A percentile compares a stretch with the other conserved stretches of the same genome.
Conservation (phyloP, 1,140 invertebrate species). For the Lethocerus indicus region DNA sequence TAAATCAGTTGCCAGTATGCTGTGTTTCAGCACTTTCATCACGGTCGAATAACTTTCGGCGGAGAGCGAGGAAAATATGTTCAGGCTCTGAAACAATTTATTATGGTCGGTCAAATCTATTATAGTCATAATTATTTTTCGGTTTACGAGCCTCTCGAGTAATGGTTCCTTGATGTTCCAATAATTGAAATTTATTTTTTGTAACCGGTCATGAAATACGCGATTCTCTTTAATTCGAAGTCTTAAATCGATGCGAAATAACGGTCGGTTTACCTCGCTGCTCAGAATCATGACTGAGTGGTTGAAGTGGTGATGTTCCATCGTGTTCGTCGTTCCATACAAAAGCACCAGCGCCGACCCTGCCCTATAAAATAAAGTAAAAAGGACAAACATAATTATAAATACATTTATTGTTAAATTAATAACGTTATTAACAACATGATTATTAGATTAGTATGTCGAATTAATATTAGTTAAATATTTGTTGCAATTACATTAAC, state of each 20-base stretch:
- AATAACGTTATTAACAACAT: not conserved
- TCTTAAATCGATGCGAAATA: not conserved
- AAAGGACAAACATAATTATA: not conserved
- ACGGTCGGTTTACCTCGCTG: slow-evolving; percentile 30
- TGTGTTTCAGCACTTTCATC: slow-evolving; percentile 41
- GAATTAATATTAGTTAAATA: too few relatives aligned
- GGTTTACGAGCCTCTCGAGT: not conserved
- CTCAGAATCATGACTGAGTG: slow-evolving; percentile 50
- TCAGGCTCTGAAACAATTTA: slow-evolving; percentile 28
- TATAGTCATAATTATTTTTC: not conserved
- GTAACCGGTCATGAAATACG: not conserved
- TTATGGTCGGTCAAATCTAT: too few relatives aligned
- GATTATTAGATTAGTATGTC: not conserved
- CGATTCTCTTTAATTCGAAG: not conserved
- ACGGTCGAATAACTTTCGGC: slow-evolving; percentile 38
- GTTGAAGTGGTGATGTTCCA: slow-evolving; percentile 55
- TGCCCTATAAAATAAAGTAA: slow-evolving; percentile 23
- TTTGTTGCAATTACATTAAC: too few relatives aligned
- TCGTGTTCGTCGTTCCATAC: slow-evolving; percentile 42
- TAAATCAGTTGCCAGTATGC: slow-evolving; percentile 47
- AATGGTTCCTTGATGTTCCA: too few relatives aligned
- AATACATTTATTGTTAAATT: not conserved
- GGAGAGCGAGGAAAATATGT: slow-evolving; percentile 41
- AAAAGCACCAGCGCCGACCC: slow-evolving; percentile 43
- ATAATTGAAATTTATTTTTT: not conserved